Base-by-base conservation (phyloP, 2,797 vertebrate species). In the Liparis tanakae region DNA sequence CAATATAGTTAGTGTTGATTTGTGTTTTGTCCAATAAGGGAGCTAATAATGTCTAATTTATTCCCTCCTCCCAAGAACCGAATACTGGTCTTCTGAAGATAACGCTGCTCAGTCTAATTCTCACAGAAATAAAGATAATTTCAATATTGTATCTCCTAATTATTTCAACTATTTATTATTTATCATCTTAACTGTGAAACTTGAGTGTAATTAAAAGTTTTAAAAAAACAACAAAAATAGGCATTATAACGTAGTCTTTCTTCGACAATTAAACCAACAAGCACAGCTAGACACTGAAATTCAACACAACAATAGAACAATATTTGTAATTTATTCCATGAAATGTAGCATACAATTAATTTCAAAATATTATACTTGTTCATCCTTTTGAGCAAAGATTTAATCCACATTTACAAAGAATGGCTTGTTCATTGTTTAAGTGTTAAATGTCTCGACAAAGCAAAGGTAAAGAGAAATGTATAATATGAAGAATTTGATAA, bases 161-260 rank as follows among this genome's bases (percentile, higher is more conserved):
- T 36, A 44, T 37, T 37, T 37, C 37, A 36, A 36, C 36, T 36
- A 36, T 44, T 44, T 44, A 85, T 79, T 13, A 60, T 66, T 70
- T 67, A 70, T 63, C 25, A 67, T 81, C 25, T 59, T 60, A 72
- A 51, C n/a, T 48, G 54, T 72, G 14, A 69, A 74, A 85, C 14
- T 37, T 62, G 43, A 74, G 80, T 75, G 75, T 55, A 76, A 69
- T n/a, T 14, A 54, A 74, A 74, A 75, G 14, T 18, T 41, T 61
- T 57, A 33, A 61, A 74, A 76, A 48, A 1, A 43, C n/a, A 66
- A 43, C 61, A 71, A 72, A 43, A 12, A 14, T 58, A 30, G 20
- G 6, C 58, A 58, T 58, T 61, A 36, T 71, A 43, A 68, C 10
- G 10, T 36, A 30, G 15, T 44, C 1, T 67, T 57, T 14, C 3